These are phyloP conservation scores for Stictocephala bisonia DNA, from an alignment of 2,888 invertebrate genomes.

Conservation along the genomic window DNA sequence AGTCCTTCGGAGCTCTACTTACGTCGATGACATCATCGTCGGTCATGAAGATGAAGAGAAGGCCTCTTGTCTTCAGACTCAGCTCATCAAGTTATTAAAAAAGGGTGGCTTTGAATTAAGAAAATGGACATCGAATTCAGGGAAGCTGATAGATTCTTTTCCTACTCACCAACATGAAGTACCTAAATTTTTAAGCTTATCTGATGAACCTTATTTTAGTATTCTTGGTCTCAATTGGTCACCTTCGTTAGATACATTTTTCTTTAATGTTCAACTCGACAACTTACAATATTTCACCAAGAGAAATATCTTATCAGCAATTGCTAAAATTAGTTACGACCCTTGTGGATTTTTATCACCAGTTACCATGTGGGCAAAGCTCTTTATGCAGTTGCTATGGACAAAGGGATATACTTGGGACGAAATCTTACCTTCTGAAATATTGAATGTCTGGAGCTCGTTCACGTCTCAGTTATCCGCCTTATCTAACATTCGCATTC, in stretches of 20 bases:
- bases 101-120: not conserved
- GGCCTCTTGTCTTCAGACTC: not conserved
- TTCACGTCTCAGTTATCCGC: not conserved
- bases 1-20: not conserved
- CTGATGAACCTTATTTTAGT: not conserved
- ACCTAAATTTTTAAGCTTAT: not conserved
- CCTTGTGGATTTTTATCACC: slow-evolving; percentile 1
- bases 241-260: too few species aligned
- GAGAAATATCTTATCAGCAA: not conserved
- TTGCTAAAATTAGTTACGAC: not conserved
- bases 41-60: not conserved
- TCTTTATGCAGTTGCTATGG: slow-evolving; percentile 42
- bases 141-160: not conserved
- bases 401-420: slow-evolving; percentile 38
- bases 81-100: not conserved
- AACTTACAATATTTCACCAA: not conserved
- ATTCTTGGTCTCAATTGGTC: not conserved
- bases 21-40: not conserved
- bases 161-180: not conserved
- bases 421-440: not conserved
- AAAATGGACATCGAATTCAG: not conserved
- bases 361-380: slow-evolving; percentile 29
- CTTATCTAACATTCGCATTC: slow-evolving; percentile 1
- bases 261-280: not conserved
- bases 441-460: not conserved